phyloP scores from a whole-genome alignment of 1,140 invertebrate genomes.

The Drosophila burlai region DNA sequence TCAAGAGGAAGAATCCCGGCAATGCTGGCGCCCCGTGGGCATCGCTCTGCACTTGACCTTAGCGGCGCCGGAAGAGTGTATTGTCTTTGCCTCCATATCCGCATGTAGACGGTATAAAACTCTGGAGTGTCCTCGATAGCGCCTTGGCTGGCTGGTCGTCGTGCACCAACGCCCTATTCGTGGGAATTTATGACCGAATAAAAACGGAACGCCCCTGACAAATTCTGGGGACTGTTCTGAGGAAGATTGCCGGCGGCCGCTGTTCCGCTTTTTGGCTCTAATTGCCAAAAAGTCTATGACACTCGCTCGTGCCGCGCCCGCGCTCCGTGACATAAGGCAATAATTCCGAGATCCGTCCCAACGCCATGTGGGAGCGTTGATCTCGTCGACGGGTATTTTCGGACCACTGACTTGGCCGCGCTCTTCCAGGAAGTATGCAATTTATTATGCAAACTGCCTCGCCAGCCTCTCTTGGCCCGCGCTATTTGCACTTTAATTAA shows the following conservation, averaged over 20 bases:
- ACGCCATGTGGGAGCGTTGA: slow-evolving; percentile 74
- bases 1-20: slow-evolving; percentile 38
- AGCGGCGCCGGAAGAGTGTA: slow-evolving; percentile 26
- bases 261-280: slow-evolving; percentile 62
- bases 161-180: slow-evolving; percentile 53
- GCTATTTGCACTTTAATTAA: slow-evolving; percentile 63
- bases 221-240: slow-evolving; percentile 55
- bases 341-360: slow-evolving; percentile 28
- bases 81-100: slow-evolving; percentile 3
- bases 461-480: slow-evolving; percentile 15
- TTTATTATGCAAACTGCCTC: slow-evolving; percentile 67
- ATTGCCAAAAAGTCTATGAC: slow-evolving; percentile 67
- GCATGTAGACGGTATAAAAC: neutral
- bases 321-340: slow-evolving; percentile 43
- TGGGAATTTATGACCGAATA: slow-evolving; percentile 72
- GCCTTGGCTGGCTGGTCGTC: slow-evolving; percentile 31
- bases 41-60: slow-evolving; percentile 62
- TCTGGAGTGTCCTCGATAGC: slow-evolving; percentile 29
- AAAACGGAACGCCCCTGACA: slow-evolving; percentile 60
- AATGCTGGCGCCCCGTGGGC: slow-evolving; percentile 56
- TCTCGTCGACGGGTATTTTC: slow-evolving; percentile 45
- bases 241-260: slow-evolving; percentile 17
- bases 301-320: slow-evolving; percentile 63
- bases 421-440: slow-evolving; percentile 77
- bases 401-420: slow-evolving; percentile 49